These are phyloP conservation scores for Nycticorax nycticorax DNA, from an alignment of 2,113 vertebrate genomes.

Conservation along the genomic window DNA sequence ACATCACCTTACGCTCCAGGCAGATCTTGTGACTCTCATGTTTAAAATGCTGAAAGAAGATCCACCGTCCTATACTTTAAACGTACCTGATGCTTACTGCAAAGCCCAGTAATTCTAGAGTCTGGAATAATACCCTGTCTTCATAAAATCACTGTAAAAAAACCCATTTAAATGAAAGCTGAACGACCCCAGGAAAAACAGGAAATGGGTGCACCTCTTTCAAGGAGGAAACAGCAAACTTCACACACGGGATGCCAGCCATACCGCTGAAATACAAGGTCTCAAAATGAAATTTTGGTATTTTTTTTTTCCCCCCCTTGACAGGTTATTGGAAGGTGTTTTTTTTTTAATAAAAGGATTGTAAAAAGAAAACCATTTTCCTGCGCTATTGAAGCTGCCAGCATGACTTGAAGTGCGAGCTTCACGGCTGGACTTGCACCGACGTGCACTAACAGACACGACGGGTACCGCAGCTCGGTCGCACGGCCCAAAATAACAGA, in stretches of 20 bases:
- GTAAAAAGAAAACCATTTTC: neutral
- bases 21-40: neutral
- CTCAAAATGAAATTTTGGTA: neutral
- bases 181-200: conserved; percentile 5
- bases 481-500: neutral
- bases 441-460: fast-evolving
- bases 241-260: neutral
- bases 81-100: neutral
- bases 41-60: neutral
- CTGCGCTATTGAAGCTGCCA: neutral
- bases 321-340: neutral
- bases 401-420: fast-evolving
- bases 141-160: neutral
- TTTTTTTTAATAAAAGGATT: neutral
- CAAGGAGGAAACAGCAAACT: neutral
- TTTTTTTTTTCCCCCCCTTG: neutral
- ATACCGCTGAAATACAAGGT: neutral
- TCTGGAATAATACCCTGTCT: neutral
- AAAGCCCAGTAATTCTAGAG: neutral
- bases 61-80: neutral
- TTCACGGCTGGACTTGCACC: fast-evolving
- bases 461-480: fast-evolving
- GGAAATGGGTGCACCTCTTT: conserved; percentile 4
- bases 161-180: neutral
- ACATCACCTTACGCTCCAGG: neutral